Base-by-base conservation (phyloP, 2,888 invertebrate species). In the Eurytoma adleriae region DNA sequence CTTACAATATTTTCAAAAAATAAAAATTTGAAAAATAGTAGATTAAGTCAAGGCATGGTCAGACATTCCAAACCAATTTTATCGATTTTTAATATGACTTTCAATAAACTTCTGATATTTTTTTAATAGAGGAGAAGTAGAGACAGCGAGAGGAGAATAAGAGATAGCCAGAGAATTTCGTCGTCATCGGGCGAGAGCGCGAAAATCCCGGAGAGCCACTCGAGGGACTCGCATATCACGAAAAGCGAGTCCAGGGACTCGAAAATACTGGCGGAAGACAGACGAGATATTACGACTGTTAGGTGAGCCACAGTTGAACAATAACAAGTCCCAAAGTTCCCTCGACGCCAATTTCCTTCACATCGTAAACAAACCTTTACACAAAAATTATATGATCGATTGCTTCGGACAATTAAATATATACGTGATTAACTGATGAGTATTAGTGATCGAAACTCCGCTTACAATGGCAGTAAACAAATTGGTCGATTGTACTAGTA, bases 191-290 rank as follows among this genome's bases (percentile, higher is more conserved):
- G 83, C 13, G 86, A 86, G 18, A 85, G 84, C 16, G 82, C 83
- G 16, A 74, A 59, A 40, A 61, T 87, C 13, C 52, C 85, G 3
- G 86, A 84, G 54, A 86, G 85, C 50, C 67, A 68, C 0, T 85
- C 87, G 24, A 86, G 84, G 68, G 87, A 88, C 4, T 87, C 86
- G 4, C 85, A 87, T 27, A 84, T 86, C 48, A 85, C 86, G 27
- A 88, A 84, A 30, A 87, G 85, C 27, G 87, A 86, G 5, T 88
- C 88, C 18, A 87, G 81, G 57, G 88, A 89, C 7, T 87, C 87
- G 10, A 87, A 84, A 48, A 78, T 86, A 4, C 81, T 82, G 20
- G n/a, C 61, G 18, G 73, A 79, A 20, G 75, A 67, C 52, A 73
- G 20, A n/a, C 27, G 71, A 50, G 75, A 80, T 18, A 10, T 68